A percentile compares a stretch with the other conserved stretches of the same genome.
These are phyloP conservation scores for Ips nitidus DNA, from an alignment of 1,140 invertebrate genomes.

Conservation along the genomic window DNA sequence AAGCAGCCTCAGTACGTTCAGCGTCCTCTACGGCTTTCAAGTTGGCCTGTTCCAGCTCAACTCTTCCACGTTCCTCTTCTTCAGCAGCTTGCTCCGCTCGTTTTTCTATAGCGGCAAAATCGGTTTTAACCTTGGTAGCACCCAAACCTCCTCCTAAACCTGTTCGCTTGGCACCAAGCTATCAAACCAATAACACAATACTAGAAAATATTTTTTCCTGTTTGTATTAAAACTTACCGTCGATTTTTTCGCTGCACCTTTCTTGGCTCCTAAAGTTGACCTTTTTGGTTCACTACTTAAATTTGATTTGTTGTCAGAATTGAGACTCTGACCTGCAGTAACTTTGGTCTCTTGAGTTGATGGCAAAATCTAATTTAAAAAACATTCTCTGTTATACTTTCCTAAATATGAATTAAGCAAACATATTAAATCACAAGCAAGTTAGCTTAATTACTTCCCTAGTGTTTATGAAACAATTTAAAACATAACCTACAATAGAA, in stretches of 20 bases:
- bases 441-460: too few species aligned
- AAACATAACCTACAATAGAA: neutral
- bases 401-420: too few species aligned
- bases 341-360: too few species aligned
- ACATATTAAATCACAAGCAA: too few species aligned
- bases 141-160: constrained; percentile 85
- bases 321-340: neutral
- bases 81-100: constrained; percentile 82
- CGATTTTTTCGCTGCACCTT: constrained; percentile 64
- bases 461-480: too few species aligned
- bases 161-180: constrained; percentile 83
- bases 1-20: constrained; percentile 68
- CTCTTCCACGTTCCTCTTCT: constrained; percentile 62
- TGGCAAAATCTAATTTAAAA: too few species aligned
- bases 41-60: constrained; percentile 57
- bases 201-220: constrained; percentile 5
- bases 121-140: constrained; percentile 91
- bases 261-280: constrained; percentile 70
- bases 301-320: constrained; percentile 27
- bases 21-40: constrained; percentile 55
- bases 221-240: constrained; percentile 56
- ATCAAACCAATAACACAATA: constrained; percentile 29
- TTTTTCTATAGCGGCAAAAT: constrained; percentile 95
- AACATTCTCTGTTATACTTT: too few species aligned
- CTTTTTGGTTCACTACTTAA: constrained; percentile 59